Percentiles rank a stretch among this genome's conserved stretches.
Conservation (phyloP, 2,797 vertebrate species). For the Scomberomorus guttatus region DNA sequence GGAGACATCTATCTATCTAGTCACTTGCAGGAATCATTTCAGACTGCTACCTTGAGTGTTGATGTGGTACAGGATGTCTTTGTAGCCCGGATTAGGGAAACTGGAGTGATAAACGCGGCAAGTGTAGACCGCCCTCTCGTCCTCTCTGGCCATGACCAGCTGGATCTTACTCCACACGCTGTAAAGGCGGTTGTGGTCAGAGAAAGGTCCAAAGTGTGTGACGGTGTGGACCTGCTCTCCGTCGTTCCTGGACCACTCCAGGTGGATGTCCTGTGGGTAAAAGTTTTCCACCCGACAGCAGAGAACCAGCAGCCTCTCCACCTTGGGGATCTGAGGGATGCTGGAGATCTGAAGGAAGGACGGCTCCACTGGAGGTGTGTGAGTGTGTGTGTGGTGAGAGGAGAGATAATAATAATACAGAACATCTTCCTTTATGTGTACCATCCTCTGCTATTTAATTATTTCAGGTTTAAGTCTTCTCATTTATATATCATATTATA, state of each 20-base stretch:
- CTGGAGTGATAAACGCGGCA: conserved; percentile 78
- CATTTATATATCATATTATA: too few species aligned
- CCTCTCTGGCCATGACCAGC: conserved; percentile 67
- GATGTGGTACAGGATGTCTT: conserved; percentile 73
- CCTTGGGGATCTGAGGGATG: conserved; percentile 72
- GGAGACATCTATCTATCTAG: too few species aligned
- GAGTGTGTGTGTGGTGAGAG: background rate
- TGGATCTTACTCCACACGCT: conserved; percentile 79
- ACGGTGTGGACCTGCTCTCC: conserved; percentile 50
- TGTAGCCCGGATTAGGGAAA: conserved; percentile 62
- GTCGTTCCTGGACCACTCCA: conserved; percentile 77
- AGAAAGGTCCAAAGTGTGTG: conserved; percentile 74
- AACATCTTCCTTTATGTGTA: background rate
- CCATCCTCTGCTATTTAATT: background rate
- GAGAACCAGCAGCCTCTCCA: conserved; percentile 72
- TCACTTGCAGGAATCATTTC: background rate
- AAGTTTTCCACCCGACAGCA: conserved; percentile 81
- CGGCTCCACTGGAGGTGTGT: conserved; percentile 65
- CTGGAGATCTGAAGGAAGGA: conserved; percentile 76
- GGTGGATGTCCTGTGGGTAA: conserved; percentile 65
- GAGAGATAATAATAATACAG: background rate
- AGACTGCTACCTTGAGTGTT: conserved; percentile 72
- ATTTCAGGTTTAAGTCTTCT: background rate
- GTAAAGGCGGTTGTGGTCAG: conserved; percentile 61
- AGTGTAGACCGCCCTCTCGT: conserved; percentile 70